Evolutionary conservation across 1,140 invertebrate genomes (phyloP).

Genomic region (Saccostrea cuccullata): DNA sequence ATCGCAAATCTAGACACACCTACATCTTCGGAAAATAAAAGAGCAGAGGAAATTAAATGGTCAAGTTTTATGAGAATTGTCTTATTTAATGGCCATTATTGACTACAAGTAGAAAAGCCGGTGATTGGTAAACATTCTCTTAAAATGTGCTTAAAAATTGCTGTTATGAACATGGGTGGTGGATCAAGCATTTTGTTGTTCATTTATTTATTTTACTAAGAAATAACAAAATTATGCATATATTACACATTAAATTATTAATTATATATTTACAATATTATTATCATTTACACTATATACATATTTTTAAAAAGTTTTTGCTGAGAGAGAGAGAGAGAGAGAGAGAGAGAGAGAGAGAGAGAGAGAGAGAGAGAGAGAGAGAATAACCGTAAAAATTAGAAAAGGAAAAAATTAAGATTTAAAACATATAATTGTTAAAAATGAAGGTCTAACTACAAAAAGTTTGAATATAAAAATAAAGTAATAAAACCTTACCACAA

Average conservation of each 20-base stretch:
- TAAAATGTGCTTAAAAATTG: conserved; percentile 14
- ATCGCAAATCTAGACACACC: not conserved
- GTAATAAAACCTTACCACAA: not conserved
- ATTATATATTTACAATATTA: too few relatives aligned
- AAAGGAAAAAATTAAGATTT: too few relatives aligned
- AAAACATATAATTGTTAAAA: too few relatives aligned
- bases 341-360: too few relatives aligned
- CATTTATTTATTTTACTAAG: too few relatives aligned
- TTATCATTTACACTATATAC: too few relatives aligned
- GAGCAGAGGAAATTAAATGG: conserved; percentile 3
- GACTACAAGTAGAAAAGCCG: not conserved
- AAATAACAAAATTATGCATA: too few relatives aligned
- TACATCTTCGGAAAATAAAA: conserved; percentile 10
- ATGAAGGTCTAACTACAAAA: not conserved
- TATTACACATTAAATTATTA: too few relatives aligned
- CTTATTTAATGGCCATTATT: conserved; percentile 11
- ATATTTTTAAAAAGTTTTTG: too few relatives aligned
- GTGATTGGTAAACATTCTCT: not conserved
- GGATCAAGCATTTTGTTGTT: not conserved
- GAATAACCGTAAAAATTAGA: too few relatives aligned
- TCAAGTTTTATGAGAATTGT: conserved; percentile 11
- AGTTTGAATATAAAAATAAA: not conserved
- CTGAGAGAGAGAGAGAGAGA: too few relatives aligned
- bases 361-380: too few relatives aligned
- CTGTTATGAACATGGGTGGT: not conserved